These are phyloP conservation scores for Drosophila paramelanica DNA, from an alignment of 2,888 invertebrate genomes.

Conservation along the genomic window DNA sequence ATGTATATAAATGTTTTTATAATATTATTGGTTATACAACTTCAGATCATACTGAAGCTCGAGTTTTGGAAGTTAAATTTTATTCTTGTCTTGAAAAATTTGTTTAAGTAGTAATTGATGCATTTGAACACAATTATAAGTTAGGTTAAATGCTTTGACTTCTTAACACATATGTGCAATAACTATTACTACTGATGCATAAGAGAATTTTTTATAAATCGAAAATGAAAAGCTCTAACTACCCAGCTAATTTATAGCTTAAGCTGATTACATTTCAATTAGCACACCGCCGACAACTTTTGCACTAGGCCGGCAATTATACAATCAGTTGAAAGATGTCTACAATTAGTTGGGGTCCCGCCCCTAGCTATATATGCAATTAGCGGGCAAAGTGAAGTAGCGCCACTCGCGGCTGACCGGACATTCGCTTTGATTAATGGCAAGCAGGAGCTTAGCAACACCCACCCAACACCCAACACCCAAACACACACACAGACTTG, in stretches of 20 bases:
- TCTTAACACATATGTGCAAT: not conserved
- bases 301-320: constrained; percentile 46
- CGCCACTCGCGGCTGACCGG: constrained; percentile 65
- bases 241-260: constrained; percentile 38
- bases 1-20: not conserved
- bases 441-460: constrained; percentile 33
- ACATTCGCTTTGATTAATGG: constrained; percentile 69
- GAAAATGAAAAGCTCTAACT: constrained; percentile 7
- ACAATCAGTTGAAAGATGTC: constrained; percentile 67
- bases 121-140: too few relatives aligned
- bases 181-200: not conserved
- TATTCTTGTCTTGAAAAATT: too few relatives aligned
- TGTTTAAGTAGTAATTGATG: too few relatives aligned
- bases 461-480: not conserved
- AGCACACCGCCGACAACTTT: constrained; percentile 39
- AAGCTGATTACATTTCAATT: constrained; percentile 67
- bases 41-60: not conserved
- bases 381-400: constrained; percentile 54
- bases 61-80: too few relatives aligned
- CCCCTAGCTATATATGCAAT: constrained; percentile 60
- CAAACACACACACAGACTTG: constrained; percentile 22
- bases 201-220: not conserved
- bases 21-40: not conserved
- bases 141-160: not conserved
- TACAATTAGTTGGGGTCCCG: constrained; percentile 59